A percentile compares a stretch with the other conserved stretches of the same genome.
Evolutionary conservation across 1,140 invertebrate genomes (phyloP).

Genomic region (Heliconius hermathena): DNA sequence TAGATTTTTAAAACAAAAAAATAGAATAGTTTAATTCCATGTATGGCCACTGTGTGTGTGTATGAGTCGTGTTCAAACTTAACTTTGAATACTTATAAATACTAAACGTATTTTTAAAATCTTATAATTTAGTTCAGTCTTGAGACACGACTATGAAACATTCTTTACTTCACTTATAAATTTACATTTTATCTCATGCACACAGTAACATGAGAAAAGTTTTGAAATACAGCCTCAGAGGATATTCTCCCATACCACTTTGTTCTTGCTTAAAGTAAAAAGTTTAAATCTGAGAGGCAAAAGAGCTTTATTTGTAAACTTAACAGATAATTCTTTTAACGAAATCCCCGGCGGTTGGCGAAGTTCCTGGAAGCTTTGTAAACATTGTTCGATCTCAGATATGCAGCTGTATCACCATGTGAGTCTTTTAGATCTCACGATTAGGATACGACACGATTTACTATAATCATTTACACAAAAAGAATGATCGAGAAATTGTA

Average conservation of each 20-base stretch:
- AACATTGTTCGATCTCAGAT: slow-evolving; percentile 3
- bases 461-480: not conserved
- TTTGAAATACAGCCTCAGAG: not conserved
- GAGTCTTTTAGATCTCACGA: not conserved
- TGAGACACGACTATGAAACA: not conserved
- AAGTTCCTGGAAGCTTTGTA: slow-evolving; percentile 8
- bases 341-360: slow-evolving; percentile 10
- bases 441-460: not conserved
- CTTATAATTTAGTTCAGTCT: too few relatives aligned
- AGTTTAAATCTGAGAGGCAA: not conserved
- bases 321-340: slow-evolving; percentile 3
- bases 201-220: not conserved
- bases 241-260: not conserved
- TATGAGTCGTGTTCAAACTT: too few relatives aligned
- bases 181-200: not conserved
- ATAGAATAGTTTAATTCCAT: too few relatives aligned
- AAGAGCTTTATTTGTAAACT: slow-evolving; percentile 4
- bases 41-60: too few relatives aligned
- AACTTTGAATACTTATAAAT: too few relatives aligned
- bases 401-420: not conserved
- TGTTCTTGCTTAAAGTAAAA: slow-evolving; percentile 1
- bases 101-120: too few relatives aligned
- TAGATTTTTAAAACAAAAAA: too few relatives aligned
- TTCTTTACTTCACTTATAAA: not conserved
- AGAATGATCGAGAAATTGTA: not conserved